Evolutionary conservation across 2,113 vertebrate species (phyloP).

Genomic region (Genyomyrus donnyi): DNA sequence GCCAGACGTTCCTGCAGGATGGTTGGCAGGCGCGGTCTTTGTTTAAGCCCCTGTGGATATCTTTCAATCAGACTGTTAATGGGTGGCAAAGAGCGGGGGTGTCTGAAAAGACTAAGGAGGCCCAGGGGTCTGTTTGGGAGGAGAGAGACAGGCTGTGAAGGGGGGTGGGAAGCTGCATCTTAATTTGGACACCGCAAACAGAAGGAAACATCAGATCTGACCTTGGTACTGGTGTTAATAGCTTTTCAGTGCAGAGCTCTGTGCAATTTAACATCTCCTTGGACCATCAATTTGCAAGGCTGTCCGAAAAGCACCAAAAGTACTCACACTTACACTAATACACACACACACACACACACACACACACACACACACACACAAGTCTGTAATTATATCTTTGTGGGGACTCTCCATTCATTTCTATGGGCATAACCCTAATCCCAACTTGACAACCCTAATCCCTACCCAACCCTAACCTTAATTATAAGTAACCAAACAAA

Average conservation of each 20-base stretch:
- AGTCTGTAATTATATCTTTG: neutral
- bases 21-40: slow-evolving; percentile 41
- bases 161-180: slow-evolving; percentile 41
- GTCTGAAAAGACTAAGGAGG: slow-evolving; percentile 58
- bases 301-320: slow-evolving; percentile 53
- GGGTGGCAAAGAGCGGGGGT: slow-evolving; percentile 65
- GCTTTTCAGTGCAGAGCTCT: slow-evolving; percentile 58
- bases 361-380: neutral
- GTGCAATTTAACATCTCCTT: slow-evolving; percentile 61
- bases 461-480: neutral
- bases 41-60: slow-evolving; percentile 53
- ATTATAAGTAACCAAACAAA: neutral
- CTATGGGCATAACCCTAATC: neutral
- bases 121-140: slow-evolving; percentile 65
- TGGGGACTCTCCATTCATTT: neutral
- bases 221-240: slow-evolving; percentile 72
- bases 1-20: slow-evolving; percentile 58
- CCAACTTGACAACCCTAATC: neutral
- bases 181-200: slow-evolving; percentile 70
- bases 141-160: slow-evolving; percentile 40
- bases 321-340: neutral
- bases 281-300: slow-evolving; percentile 58
- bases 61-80: slow-evolving; percentile 68
- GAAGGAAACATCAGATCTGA: slow-evolving; percentile 70
- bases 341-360: neutral